Conservation (phyloP, 2,113 vertebrate species). For the Hemiscyllium ocellatum region DNA sequence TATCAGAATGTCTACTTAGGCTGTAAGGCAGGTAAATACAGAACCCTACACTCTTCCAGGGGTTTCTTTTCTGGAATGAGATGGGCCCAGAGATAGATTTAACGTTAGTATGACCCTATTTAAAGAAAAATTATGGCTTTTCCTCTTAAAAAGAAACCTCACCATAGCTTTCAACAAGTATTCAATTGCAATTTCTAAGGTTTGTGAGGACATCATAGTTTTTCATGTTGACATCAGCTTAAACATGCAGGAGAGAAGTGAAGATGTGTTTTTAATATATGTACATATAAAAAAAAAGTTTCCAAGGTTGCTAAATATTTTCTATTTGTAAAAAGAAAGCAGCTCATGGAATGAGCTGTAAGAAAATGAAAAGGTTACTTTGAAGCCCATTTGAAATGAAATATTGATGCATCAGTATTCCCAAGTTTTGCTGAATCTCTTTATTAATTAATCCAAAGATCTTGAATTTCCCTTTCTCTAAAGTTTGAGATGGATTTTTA, state of each 20-base stretch:
- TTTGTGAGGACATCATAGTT: background rate
- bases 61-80: background rate
- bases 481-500: conserved; percentile 16
- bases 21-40: background rate
- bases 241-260: background rate
- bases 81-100: background rate
- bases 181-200: background rate
- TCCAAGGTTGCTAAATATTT: background rate
- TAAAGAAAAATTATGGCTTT: background rate
- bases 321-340: background rate
- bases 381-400: conserved; percentile 36
- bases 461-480: conserved; percentile 10
- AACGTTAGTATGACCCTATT: background rate
- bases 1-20: background rate
- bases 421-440: conserved; percentile 20
- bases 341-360: background rate
- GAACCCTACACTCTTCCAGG: background rate
- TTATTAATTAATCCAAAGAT: conserved; percentile 35
- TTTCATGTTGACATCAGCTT: background rate
- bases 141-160: background rate
- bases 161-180: background rate
- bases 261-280: background rate
- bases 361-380: conserved; percentile 33
- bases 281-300: background rate
- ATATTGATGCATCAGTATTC: conserved; percentile 31